Conservation (phyloP, 2,113 vertebrate genomes). For the Tympanuchus pallidicinctus region DNA sequence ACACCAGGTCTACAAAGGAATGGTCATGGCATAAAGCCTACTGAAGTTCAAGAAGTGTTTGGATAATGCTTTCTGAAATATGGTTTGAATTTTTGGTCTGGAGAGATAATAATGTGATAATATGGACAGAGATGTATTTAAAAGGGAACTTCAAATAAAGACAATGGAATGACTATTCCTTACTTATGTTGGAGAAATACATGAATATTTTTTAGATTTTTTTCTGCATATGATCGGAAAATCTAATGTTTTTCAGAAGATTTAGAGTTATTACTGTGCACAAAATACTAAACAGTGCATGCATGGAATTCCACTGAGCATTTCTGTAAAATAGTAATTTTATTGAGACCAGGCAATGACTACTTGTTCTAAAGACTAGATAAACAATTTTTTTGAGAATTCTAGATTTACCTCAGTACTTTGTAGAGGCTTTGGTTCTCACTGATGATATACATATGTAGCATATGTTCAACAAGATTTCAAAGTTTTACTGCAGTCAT, state of each 20-base stretch:
- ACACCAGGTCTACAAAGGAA: neutral
- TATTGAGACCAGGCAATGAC: neutral
- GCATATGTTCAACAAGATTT: neutral
- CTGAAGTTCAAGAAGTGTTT: neutral
- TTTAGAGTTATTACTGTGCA: neutral
- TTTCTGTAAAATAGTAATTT: neutral
- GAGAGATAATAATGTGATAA: neutral
- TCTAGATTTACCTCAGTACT: neutral
- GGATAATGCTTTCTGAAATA: neutral
- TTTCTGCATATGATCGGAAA: neutral
- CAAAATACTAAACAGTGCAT: accelerated
- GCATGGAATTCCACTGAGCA: neutral
- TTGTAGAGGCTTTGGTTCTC: neutral
- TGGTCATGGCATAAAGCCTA: neutral
- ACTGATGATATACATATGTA: neutral
- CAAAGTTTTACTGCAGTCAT: neutral
- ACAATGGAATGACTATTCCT: neutral
- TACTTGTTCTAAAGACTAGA: neutral
- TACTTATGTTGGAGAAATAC: accelerated
- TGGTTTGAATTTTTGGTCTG: neutral
- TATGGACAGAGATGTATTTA: neutral
- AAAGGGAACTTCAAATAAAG: neutral
- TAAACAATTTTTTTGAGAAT: neutral
- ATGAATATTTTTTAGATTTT: neutral
- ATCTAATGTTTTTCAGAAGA: neutral